phyloP scores from a whole-genome alignment of 2,797 vertebrate genomes.

The Sarcoramphus papa region DNA sequence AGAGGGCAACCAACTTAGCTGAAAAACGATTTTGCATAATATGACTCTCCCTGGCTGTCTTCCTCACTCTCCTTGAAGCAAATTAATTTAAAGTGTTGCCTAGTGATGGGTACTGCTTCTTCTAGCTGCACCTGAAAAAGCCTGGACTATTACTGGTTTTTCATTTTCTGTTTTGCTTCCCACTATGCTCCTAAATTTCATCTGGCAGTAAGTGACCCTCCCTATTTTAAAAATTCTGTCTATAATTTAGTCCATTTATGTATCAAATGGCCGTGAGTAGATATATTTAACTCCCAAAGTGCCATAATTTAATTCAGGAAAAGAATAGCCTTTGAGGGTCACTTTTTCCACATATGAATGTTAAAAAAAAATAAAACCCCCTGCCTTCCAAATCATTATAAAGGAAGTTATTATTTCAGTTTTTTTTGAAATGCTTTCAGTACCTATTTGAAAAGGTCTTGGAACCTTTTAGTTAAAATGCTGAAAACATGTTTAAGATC shows the following conservation, averaged over 20 bases:
- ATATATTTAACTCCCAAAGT: not conserved
- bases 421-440: not conserved
- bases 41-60: not conserved
- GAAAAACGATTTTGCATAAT: not conserved
- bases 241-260: not conserved
- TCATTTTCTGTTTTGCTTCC: not conserved
- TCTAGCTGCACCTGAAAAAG: not conserved
- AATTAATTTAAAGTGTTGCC: not conserved
- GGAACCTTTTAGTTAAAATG: not conserved
- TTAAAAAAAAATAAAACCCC: not conserved
- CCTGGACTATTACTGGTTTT: not conserved
- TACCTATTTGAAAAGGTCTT: not conserved
- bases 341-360: not conserved
- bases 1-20: not conserved
- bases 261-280: not conserved
- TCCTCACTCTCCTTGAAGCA: not conserved
- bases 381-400: not conserved
- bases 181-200: not conserved
- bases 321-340: not conserved
- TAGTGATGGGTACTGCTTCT: not conserved
- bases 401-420: not conserved
- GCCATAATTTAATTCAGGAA: not conserved
- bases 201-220: not conserved
- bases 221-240: not conserved
- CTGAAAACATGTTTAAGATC: not conserved